Conservation (phyloP, 1,140 invertebrate genomes). For the Zaprionus taronus region DNA sequence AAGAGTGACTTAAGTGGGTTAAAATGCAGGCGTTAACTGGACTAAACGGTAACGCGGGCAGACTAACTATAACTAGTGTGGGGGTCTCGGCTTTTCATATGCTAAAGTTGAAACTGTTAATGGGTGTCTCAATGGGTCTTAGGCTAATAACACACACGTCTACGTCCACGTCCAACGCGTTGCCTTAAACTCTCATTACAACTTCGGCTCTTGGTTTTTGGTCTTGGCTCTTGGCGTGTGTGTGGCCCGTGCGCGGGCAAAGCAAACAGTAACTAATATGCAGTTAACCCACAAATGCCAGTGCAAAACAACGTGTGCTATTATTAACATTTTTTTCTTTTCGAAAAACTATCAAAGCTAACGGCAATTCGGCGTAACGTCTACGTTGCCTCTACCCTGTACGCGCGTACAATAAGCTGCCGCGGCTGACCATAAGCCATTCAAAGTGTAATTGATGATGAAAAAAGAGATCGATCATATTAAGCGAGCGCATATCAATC, state of each 20-base stretch:
- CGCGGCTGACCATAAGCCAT: constrained; percentile 60
- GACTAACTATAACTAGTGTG: background rate
- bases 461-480: constrained; percentile 82
- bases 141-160: constrained; percentile 63
- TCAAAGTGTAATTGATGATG: constrained; percentile 82
- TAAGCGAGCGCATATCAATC: constrained; percentile 80
- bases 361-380: constrained; percentile 42
- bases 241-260: constrained; percentile 53
- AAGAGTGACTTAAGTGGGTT: constrained; percentile 34
- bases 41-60: constrained; percentile 28
- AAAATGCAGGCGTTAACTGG: constrained; percentile 52
- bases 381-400: constrained; percentile 7
- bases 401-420: constrained; percentile 56
- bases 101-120: constrained; percentile 54
- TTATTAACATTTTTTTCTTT: constrained; percentile 60
- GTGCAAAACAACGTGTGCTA: constrained; percentile 69
- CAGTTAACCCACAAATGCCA: constrained; percentile 79
- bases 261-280: constrained; percentile 73
- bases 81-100: constrained; percentile 33
- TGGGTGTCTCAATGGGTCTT: constrained; percentile 40
- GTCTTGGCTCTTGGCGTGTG: constrained; percentile 22
- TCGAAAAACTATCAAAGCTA: constrained; percentile 65
- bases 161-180: constrained; percentile 12
- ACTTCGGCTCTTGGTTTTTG: background rate
- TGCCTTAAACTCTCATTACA: constrained; percentile 31